phyloP scores from a whole-genome alignment of 2,113 vertebrate species.

The Platycercus adscitus region DNA sequence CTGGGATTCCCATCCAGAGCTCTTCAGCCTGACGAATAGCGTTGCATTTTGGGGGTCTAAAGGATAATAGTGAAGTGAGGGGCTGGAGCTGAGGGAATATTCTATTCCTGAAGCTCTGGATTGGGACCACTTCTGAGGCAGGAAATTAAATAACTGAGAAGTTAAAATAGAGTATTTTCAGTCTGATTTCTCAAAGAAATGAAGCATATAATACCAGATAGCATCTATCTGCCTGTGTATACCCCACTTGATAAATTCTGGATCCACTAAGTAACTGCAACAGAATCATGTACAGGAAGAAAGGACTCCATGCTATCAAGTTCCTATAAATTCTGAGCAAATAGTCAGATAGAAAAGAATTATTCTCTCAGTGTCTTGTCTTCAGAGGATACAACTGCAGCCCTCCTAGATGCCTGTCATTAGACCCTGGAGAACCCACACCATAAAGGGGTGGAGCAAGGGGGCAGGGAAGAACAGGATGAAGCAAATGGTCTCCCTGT shows the following conservation, averaged over 20 bases:
- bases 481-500: neutral
- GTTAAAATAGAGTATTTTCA: neutral
- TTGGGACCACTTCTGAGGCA: neutral
- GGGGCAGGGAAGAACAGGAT: neutral
- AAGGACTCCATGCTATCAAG: neutral
- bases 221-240: neutral
- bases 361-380: neutral
- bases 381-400: neutral
- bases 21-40: conserved; percentile 23
- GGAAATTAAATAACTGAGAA: neutral
- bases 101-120: neutral
- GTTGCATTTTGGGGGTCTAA: conserved; percentile 20
- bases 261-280: neutral
- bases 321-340: neutral
- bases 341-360: neutral
- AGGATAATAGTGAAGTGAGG: neutral
- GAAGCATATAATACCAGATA: neutral
- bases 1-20: conserved; percentile 46
- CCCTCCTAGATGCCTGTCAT: neutral
- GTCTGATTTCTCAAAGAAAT: neutral
- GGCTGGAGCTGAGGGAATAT: conserved; percentile 3
- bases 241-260: neutral
- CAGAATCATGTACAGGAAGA: neutral
- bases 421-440: neutral
- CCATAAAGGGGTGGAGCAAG: neutral